Evolutionary conservation across 2,888 invertebrate species (phyloP).

Genomic region (Catocala fraxini): DNA sequence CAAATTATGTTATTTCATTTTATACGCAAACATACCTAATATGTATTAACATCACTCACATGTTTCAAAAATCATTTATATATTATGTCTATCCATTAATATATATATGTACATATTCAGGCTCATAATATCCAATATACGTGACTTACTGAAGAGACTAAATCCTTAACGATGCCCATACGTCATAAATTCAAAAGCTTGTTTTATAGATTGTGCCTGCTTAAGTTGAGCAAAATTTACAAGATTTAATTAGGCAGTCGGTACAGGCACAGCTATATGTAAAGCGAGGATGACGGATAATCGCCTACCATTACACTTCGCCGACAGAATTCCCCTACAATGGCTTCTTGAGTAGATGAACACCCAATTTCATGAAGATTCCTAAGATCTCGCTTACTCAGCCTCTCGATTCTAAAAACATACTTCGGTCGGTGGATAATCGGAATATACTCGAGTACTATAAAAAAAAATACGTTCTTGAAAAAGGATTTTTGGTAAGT

Average conservation of each 20-base stretch:
- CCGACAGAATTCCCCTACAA: conserved; percentile 50
- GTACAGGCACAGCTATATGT: conserved; percentile 15
- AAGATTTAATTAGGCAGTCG: conserved; percentile 29
- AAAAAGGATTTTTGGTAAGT: too few species aligned
- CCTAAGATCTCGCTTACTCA: conserved; percentile 31
- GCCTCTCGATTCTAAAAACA: conserved; percentile 10
- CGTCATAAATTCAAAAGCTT: not conserved
- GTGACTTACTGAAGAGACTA: too few species aligned
- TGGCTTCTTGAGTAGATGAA: conserved; percentile 53
- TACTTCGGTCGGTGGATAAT: conserved; percentile 3
- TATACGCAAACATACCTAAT: too few species aligned
- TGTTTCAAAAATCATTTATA: too few species aligned
- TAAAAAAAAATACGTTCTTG: too few species aligned
- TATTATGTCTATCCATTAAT: too few species aligned
- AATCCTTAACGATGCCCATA: not conserved
- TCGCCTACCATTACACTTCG: conserved; percentile 41
- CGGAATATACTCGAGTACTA: too few species aligned
- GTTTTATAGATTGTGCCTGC: not conserved
- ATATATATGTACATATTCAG: too few species aligned
- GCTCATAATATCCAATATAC: too few species aligned
- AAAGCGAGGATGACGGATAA: conserved; percentile 37
- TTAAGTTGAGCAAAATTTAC: conserved; percentile 25
- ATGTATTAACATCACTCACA: too few species aligned
- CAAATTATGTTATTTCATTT: too few species aligned
- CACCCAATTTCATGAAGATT: conserved; percentile 41